Conservation (phyloP, 2,888 invertebrate species). For the Cryptosula pallasiana region DNA sequence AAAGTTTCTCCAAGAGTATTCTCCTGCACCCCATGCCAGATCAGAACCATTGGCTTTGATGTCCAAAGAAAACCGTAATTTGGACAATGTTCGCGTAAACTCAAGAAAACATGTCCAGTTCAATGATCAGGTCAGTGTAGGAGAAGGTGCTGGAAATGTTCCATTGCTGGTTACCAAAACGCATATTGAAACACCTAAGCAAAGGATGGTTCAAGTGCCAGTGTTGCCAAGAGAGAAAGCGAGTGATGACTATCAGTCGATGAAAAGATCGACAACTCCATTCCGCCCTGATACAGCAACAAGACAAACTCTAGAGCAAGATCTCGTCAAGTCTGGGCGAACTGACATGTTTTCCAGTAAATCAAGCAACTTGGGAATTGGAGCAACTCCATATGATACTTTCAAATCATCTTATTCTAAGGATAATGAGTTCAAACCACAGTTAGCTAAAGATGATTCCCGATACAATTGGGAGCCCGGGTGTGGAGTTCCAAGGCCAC, state of each 20-base stretch:
- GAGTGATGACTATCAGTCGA: conserved; percentile 22
- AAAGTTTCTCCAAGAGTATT: conserved; percentile 48
- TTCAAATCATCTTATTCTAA: conserved; percentile 14
- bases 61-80: conserved; percentile 42
- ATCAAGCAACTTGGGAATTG: conserved; percentile 5
- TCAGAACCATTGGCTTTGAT: conserved; percentile 42
- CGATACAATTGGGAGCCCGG: conserved; percentile 40
- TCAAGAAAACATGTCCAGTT: conserved; percentile 38
- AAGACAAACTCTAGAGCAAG: background rate
- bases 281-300: background rate
- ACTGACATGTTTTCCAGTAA: conserved; percentile 4
- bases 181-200: conserved; percentile 30
- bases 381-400: conserved; percentile 1
- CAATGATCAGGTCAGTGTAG: conserved; percentile 37
- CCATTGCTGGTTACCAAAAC: conserved; percentile 33
- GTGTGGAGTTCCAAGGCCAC: conserved; percentile 39
- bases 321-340: background rate
- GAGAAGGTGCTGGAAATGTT: conserved; percentile 35
- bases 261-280: background rate
- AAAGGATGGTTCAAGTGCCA: background rate
- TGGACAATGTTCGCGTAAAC: conserved; percentile 32
- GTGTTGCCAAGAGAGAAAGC: conserved; percentile 24
- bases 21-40: conserved; percentile 35
- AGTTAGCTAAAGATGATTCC: background rate
- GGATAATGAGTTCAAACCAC: background rate